A percentile compares a stretch with the other conserved stretches of the same genome.
These are phyloP conservation scores for Acrocephalus arundinaceus DNA, from an alignment of 2,113 vertebrate genomes.

Conservation along the genomic window DNA sequence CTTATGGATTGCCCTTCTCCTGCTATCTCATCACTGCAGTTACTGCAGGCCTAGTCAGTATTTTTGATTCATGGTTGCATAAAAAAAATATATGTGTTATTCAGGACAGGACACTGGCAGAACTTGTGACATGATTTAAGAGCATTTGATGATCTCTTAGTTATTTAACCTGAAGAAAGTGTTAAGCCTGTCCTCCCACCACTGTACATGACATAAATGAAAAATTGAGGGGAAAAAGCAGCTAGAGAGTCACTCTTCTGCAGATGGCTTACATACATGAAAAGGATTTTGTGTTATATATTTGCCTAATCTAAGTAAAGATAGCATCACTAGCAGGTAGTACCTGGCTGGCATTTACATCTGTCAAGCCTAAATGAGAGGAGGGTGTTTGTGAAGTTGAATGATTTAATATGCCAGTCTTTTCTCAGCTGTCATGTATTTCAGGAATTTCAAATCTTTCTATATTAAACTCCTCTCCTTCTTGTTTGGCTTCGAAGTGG, in stretches of 20 bases:
- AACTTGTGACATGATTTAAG: slow-evolving; percentile 4
- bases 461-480: slow-evolving; percentile 45
- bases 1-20: background rate
- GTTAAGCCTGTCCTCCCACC: background rate
- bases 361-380: slow-evolving; percentile 57
- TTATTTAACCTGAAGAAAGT: slow-evolving; percentile 42
- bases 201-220: background rate
- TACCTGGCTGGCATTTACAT: slow-evolving; percentile 61
- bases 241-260: background rate
- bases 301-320: slow-evolving; percentile 48
- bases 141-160: slow-evolving; percentile 13
- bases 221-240: background rate
- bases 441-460: slow-evolving; percentile 49
- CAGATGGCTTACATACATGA: background rate
- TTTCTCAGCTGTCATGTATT: slow-evolving; percentile 58
- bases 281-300: slow-evolving; percentile 22
- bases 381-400: slow-evolving; percentile 32
- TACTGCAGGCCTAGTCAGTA: background rate
- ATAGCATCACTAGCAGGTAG: background rate
- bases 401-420: slow-evolving; percentile 57
- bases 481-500: background rate
- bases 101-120: background rate
- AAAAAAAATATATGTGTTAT: background rate
- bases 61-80: background rate
- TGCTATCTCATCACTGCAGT: background rate